A percentile compares a stretch with the other conserved stretches of the same genome.
phyloP scores from a whole-genome alignment of 2,888 invertebrate genomes.

The Frankliniella intonsa region DNA sequence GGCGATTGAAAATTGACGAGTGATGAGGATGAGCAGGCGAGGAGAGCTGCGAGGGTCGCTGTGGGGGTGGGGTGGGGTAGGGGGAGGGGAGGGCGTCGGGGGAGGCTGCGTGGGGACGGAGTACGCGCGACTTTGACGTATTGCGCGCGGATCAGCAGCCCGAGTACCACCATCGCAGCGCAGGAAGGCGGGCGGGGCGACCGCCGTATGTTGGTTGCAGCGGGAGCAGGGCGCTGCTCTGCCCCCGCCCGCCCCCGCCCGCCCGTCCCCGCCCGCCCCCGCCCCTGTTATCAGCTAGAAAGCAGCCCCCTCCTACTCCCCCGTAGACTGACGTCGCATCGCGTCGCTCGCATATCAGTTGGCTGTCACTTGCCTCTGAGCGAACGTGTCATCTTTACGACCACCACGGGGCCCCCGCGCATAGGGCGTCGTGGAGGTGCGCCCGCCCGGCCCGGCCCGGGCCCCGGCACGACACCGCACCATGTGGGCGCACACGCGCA shows the following conservation, averaged over 20 bases:
- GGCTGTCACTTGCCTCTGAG: conserved; percentile 16
- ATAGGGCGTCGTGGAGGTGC: not conserved
- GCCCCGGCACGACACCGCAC: no score
- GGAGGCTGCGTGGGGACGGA: not conserved
- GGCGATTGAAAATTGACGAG: conserved; percentile 17
- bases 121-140: no score
- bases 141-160: no score
- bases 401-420: not conserved
- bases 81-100: not conserved
- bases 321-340: not conserved
- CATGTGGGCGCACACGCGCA: not conserved
- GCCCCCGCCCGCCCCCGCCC: not conserved
- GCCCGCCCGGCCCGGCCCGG: not conserved
- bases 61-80: no score
- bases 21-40: not conserved
- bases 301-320: not conserved
- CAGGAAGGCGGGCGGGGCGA: no score
- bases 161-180: no score
- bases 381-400: conserved; percentile 19
- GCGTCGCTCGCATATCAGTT: not conserved
- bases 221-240: no score
- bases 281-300: not conserved
- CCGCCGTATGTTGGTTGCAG: no score
- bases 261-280: not conserved
- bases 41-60: no score